Conservation (phyloP, 1,140 invertebrate species). For the Microplitis mediator region DNA sequence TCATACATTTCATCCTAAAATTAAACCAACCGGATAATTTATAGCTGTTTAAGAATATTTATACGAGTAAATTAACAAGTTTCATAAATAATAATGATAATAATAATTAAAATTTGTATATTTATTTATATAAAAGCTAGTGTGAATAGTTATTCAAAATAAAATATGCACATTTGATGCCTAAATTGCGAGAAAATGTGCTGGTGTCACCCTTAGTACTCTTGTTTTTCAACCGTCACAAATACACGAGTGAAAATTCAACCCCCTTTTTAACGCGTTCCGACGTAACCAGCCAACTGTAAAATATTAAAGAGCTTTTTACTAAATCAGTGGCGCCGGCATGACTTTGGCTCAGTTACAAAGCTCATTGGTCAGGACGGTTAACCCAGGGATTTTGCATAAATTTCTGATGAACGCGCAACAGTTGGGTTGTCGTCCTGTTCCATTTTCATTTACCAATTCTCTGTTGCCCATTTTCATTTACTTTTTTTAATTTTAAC, state of each 20-base stretch:
- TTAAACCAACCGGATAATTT: no score
- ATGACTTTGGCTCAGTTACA: slow-evolving; percentile 45
- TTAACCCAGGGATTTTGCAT: slow-evolving; percentile 48
- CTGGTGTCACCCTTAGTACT: background rate
- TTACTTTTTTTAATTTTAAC: slow-evolving; percentile 18
- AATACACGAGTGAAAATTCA: background rate
- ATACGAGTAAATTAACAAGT: no score
- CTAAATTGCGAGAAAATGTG: slow-evolving; percentile 34
- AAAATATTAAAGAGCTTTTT: slow-evolving; percentile 49
- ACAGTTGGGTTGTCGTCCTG: slow-evolving; percentile 47
- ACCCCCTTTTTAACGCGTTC: background rate
- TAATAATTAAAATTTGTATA: no score
- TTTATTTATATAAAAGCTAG: background rate
- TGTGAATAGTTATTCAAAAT: slow-evolving; percentile 6
- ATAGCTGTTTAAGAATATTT: no score
- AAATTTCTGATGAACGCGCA: slow-evolving; percentile 55
- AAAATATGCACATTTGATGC: background rate
- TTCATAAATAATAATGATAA: no score
- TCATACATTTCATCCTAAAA: no score
- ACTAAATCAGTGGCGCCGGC: slow-evolving; percentile 39
- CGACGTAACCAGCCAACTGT: slow-evolving; percentile 15
- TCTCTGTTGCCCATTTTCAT: slow-evolving; percentile 38
- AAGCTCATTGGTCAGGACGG: slow-evolving; percentile 48
- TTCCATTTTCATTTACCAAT: slow-evolving; percentile 37
- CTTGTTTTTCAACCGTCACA: background rate